phyloP scores from a whole-genome alignment of 2,888 invertebrate species.

The Dolichomitus sp. region DNA sequence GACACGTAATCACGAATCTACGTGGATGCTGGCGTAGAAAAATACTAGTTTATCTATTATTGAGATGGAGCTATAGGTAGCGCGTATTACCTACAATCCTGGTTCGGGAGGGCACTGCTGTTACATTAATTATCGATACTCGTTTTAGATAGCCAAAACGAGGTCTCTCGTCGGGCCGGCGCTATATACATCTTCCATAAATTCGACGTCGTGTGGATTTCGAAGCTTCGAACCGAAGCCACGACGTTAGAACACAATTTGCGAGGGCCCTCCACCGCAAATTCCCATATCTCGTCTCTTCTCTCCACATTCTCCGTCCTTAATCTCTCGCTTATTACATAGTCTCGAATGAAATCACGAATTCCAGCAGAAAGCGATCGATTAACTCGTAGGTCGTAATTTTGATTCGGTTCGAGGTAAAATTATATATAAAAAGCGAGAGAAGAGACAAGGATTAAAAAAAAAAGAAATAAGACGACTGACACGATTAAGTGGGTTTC shows the following conservation, averaged over 20 bases:
- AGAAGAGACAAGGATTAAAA: neutral
- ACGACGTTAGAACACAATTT: conserved; percentile 21
- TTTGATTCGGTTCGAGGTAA: conserved; percentile 22
- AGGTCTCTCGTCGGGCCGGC: conserved; percentile 8
- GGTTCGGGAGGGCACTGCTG: conserved; percentile 4
- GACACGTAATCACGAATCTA: conserved; percentile 47
- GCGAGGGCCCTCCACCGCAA: neutral
- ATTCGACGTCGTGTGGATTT: conserved; percentile 27
- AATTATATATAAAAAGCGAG: conserved; percentile 19
- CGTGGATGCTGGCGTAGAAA: conserved; percentile 48
- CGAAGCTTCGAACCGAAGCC: conserved; percentile 13
- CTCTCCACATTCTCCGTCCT: neutral
- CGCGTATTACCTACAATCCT: conserved; percentile 9
- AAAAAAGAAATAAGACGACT: neutral
- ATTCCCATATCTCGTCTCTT: neutral
- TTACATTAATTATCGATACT: conserved; percentile 26
- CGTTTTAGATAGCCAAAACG: conserved; percentile 33
- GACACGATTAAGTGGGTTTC: neutral
- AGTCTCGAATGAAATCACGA: conserved; percentile 47
- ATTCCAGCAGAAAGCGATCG: conserved; percentile 37
- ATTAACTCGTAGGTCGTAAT: conserved; percentile 26
- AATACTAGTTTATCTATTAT: conserved; percentile 24
- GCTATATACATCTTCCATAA: conserved; percentile 21
- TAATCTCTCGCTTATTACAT: conserved; percentile 56
- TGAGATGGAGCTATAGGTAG: too few relatives aligned